Conservation (phyloP, 2,888 invertebrate genomes). For the Oligia strigilis region DNA sequence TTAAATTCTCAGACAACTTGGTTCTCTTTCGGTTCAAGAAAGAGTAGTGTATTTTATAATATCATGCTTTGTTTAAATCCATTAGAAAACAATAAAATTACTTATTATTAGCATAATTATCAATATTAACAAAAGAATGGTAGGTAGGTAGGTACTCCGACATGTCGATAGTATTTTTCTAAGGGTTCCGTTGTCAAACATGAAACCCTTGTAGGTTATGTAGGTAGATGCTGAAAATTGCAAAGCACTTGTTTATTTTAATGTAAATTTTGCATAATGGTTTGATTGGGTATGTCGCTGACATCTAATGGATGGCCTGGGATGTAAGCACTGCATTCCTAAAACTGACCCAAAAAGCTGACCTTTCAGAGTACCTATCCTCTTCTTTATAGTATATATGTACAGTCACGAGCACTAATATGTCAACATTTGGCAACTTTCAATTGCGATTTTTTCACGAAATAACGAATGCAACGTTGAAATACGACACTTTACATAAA, state of each 20-base stretch:
- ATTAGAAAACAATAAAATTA: neutral
- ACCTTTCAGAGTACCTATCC: too few relatives aligned
- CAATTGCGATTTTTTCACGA: too few relatives aligned
- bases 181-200: neutral
- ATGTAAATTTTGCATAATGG: neutral
- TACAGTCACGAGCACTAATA: too few relatives aligned
- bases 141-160: neutral
- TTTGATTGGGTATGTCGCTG: too few relatives aligned
- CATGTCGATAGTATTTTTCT: neutral
- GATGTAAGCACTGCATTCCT: neutral
- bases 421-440: too few relatives aligned
- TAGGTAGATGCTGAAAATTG: neutral
- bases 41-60: neutral
- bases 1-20: neutral
- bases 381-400: too few relatives aligned
- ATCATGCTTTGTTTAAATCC: neutral
- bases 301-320: neutral
- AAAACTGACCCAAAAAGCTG: neutral
- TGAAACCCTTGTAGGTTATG: neutral
- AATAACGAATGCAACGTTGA: too few relatives aligned
- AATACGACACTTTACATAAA: too few relatives aligned
- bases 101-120: constrained; percentile 10
- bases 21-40: neutral
- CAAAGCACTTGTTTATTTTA: neutral
- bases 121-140: neutral